Conservation (phyloP, 2,888 invertebrate genomes). For the Epicampocera succincta region DNA sequence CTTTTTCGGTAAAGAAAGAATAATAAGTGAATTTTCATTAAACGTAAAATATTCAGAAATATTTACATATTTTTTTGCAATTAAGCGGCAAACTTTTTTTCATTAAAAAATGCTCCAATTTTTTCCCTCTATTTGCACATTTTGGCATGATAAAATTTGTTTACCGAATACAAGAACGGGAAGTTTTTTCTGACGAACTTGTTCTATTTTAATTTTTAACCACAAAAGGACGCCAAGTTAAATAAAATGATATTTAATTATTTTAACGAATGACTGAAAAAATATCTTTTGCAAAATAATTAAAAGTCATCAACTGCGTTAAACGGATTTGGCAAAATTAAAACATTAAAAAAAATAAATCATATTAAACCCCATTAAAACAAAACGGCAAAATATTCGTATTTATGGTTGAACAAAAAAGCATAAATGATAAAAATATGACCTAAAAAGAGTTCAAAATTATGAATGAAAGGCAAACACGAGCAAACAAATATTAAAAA, state of each 20-base stretch:
- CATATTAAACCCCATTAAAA: neutral
- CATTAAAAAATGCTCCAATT: too few relatives aligned
- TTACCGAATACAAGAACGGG: too few relatives aligned
- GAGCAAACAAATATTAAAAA: neutral
- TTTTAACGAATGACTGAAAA: neutral
- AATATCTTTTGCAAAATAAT: constrained; percentile 18
- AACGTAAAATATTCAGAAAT: too few relatives aligned
- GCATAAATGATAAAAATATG: constrained; percentile 10
- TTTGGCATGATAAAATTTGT: too few relatives aligned
- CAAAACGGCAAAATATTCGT: neutral
- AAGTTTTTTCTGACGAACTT: too few relatives aligned
- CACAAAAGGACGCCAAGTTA: constrained; percentile 14
- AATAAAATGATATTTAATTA: constrained; percentile 1
- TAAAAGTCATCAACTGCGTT: constrained; percentile 19
- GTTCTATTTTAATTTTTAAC: neutral
- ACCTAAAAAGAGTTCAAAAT: constrained; percentile 20
- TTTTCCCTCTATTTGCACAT: too few relatives aligned
- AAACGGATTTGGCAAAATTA: constrained; percentile 1
- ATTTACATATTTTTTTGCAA: too few relatives aligned
- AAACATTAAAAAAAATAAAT: neutral
- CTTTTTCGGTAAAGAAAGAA: too few relatives aligned
- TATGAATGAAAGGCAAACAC: neutral
- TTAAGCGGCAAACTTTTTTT: too few relatives aligned
- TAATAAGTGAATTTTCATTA: too few relatives aligned
- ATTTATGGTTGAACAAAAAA: neutral